A percentile compares a stretch with the other conserved stretches of the same genome.
Evolutionary conservation across 2,113 vertebrate species (phyloP).

Genomic region (Carassius carassius): DNA sequence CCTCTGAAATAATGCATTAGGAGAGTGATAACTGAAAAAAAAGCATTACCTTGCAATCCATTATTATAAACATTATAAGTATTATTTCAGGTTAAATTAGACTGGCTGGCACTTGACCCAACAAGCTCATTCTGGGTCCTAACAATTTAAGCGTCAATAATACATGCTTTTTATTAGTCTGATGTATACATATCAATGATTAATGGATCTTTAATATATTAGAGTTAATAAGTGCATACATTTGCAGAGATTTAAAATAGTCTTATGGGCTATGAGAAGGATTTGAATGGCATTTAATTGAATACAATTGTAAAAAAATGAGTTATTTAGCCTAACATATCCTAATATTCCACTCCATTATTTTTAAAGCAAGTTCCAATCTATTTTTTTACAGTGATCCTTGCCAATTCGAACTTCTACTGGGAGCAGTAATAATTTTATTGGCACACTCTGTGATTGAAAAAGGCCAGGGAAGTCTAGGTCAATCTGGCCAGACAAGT

Average conservation of each 20-base stretch:
- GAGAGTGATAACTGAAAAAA: neutral
- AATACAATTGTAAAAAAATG: neutral
- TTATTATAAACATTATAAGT: neutral
- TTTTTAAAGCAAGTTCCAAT: neutral
- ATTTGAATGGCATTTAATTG: neutral
- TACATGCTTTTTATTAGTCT: conserved; percentile 38
- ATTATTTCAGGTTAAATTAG: neutral
- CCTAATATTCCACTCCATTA: neutral
- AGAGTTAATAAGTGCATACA: conserved; percentile 23
- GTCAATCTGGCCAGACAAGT: conserved; percentile 30
- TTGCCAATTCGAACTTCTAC: neutral
- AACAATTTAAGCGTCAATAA: conserved; percentile 39
- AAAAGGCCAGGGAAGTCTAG: conserved; percentile 14
- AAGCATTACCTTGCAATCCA: neutral
- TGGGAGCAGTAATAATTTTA: neutral
- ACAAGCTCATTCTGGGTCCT: conserved; percentile 17
- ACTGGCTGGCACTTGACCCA: conserved; percentile 10
- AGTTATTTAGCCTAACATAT: neutral
- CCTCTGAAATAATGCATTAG: neutral
- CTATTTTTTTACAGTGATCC: neutral
- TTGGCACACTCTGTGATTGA: too few relatives aligned
- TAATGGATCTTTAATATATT: conserved; percentile 31
- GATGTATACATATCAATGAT: conserved; percentile 23
- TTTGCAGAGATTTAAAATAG: conserved; percentile 9
- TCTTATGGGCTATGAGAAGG: neutral